These are phyloP conservation scores for Mormyrus proboscirostris DNA, from an alignment of 2,797 vertebrate genomes.

Conservation along the genomic window DNA sequence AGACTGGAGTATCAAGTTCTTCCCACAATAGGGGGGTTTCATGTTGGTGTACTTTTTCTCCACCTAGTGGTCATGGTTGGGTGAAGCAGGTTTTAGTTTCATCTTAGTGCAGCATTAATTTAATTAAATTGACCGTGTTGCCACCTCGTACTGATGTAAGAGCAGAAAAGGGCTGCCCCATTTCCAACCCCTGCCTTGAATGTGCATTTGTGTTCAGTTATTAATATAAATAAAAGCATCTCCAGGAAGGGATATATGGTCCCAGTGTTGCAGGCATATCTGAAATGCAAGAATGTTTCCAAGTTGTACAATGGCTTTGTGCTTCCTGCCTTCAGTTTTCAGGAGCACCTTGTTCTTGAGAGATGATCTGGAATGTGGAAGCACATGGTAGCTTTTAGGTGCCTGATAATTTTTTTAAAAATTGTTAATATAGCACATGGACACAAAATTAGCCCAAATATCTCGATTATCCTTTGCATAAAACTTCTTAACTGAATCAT, in stretches of 20 bases:
- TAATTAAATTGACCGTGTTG: slow-evolving; percentile 37
- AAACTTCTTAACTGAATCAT: slow-evolving; percentile 59
- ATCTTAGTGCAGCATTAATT: background rate
- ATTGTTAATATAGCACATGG: background rate
- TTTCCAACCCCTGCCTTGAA: background rate
- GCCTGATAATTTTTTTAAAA: background rate
- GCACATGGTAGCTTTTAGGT: background rate
- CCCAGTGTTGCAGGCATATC: slow-evolving; percentile 13
- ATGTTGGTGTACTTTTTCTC: background rate
- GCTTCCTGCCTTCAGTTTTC: background rate
- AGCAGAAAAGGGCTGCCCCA: slow-evolving; percentile 20
- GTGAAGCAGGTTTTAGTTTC: background rate
- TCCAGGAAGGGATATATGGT: background rate
- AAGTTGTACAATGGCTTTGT: slow-evolving; percentile 71
- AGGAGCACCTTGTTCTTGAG: background rate
- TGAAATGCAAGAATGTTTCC: slow-evolving; percentile 56
- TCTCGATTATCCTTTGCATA: background rate
- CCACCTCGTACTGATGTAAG: slow-evolving; percentile 49
- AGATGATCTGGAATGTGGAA: background rate
- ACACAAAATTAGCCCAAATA: background rate
- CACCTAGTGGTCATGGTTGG: background rate
- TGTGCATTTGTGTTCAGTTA: background rate
- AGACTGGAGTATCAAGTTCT: slow-evolving; percentile 5
- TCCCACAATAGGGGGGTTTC: background rate
- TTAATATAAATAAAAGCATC: background rate